phyloP scores from a whole-genome alignment of 2,888 invertebrate genomes.

The Melieria omissa region DNA sequence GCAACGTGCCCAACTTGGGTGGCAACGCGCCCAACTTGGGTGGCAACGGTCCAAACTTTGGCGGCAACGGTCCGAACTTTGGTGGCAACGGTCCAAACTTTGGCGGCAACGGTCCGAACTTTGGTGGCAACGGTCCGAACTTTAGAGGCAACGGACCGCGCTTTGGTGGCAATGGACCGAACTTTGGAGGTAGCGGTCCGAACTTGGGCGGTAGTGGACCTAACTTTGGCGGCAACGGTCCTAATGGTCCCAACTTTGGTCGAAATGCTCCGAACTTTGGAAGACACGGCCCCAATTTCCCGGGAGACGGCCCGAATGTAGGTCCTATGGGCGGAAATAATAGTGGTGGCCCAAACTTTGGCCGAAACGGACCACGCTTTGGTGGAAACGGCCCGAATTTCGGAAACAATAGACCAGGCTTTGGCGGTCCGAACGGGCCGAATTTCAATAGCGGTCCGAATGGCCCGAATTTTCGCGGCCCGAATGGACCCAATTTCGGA shows the following conservation, averaged over 20 bases:
- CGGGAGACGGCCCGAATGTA: constrained; percentile 32
- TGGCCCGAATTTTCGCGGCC: constrained; percentile 5
- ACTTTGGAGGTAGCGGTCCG: constrained; percentile 30
- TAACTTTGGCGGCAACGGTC: constrained; percentile 25
- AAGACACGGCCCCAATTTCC: constrained; percentile 29
- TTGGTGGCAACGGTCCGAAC: constrained; percentile 30
- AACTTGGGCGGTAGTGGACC: constrained; percentile 34
- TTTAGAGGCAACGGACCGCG: constrained; percentile 36
- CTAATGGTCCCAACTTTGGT: constrained; percentile 11
- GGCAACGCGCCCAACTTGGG: constrained; percentile 40
- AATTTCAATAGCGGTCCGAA: constrained; percentile 24
- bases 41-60: constrained; percentile 43
- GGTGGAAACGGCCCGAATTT: constrained; percentile 41
- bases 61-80: constrained; percentile 38
- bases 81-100: constrained; percentile 41
- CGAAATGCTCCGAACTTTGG: constrained; percentile 7
- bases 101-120: constrained; percentile 37
- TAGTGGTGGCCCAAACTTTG: constrained; percentile 29
- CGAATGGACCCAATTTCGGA: constrained; percentile 34
- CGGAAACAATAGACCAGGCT: constrained; percentile 25
- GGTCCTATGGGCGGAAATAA: constrained; percentile 25
- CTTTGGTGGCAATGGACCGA: constrained; percentile 40
- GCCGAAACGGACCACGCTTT: constrained; percentile 28
- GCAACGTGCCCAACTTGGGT: constrained; percentile 38
- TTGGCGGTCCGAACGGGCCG: constrained; percentile 28